These are phyloP conservation scores for Rhincodon typus DNA, from an alignment of 2,797 vertebrate genomes.

Conservation along the genomic window DNA sequence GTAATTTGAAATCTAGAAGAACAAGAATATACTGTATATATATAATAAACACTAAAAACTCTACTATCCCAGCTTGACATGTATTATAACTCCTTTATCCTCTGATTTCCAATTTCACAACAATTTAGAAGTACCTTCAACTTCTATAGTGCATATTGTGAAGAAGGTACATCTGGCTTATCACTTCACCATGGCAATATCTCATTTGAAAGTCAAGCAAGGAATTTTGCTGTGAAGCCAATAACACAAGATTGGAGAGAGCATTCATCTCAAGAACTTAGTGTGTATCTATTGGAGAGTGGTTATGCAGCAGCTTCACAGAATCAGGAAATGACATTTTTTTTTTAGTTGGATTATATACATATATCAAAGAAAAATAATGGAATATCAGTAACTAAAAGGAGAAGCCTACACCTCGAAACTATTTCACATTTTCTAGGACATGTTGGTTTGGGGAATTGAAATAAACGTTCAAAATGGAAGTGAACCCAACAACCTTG, in stretches of 20 bases:
- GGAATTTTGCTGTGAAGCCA: neutral
- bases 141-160: no score
- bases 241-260: neutral
- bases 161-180: no score
- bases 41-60: no score
- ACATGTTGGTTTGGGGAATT: neutral
- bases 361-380: neutral
- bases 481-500: neutral
- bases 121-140: no score
- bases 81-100: neutral
- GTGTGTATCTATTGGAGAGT: neutral
- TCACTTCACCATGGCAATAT: neutral
- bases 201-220: neutral
- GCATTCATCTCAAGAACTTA: neutral
- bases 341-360: neutral
- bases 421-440: neutral
- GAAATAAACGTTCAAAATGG: neutral
- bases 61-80: neutral
- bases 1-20: neutral
- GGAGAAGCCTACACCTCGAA: neutral
- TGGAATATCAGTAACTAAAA: neutral
- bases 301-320: neutral
- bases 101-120: no score
- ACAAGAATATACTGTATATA: no score
- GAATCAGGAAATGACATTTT: no score